Conservation (phyloP, 1,140 invertebrate genomes). For the Scylla paramamosain region DNA sequence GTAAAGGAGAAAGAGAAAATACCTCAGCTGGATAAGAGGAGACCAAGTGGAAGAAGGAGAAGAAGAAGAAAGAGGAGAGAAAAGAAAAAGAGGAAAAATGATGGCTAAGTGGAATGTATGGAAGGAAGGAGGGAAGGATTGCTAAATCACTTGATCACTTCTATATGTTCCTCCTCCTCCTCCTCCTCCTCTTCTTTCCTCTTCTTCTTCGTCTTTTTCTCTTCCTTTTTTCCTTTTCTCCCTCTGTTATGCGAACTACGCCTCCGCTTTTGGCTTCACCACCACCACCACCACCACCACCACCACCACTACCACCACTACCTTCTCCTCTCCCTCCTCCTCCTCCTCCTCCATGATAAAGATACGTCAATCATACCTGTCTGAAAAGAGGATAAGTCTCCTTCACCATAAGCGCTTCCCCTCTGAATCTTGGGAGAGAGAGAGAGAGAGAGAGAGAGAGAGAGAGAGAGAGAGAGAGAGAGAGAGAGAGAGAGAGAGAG, state of each 20-base stretch:
- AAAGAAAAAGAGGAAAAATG: not conserved
- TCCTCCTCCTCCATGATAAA: not conserved
- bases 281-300: not conserved
- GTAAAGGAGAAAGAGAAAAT: not conserved
- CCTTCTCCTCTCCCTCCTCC: not conserved
- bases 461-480: no score
- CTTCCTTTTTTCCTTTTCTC: no score
- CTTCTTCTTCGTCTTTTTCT: not conserved
- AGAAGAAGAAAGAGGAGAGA: not conserved
- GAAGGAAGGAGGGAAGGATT: no score
- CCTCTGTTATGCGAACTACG: not conserved
- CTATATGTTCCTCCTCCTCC: not conserved
- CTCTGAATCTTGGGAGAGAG: not conserved
- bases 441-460: not conserved
- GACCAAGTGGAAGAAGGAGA: no score
- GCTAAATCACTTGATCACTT: not conserved
- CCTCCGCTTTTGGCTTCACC: not conserved
- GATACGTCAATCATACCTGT: conserved; percentile 11
- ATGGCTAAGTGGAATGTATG: no score
- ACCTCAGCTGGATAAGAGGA: no score
- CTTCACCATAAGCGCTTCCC: not conserved
- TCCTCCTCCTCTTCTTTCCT: not conserved
- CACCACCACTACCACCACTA: not conserved
- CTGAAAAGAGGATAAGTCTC: conserved; percentile 11
- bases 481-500: no score